phyloP scores from a whole-genome alignment of 2,797 vertebrate species.

The Liparis tanakae region DNA sequence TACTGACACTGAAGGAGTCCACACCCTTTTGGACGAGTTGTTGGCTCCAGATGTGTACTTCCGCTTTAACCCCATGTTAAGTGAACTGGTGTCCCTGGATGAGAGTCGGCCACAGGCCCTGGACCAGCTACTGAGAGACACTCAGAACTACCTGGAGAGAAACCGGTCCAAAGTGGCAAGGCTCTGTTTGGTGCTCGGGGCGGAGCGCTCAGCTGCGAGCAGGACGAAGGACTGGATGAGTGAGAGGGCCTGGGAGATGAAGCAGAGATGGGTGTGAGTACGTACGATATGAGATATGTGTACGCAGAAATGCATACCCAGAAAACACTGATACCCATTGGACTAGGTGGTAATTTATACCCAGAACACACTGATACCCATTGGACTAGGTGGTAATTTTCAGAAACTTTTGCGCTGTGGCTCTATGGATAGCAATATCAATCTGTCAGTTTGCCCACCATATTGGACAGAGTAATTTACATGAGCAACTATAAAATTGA shows the following conservation, averaged over 20 bases:
- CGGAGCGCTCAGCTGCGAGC: slow-evolving; percentile 66
- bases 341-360: neutral
- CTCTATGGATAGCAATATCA: neutral
- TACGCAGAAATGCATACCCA: neutral
- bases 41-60: slow-evolving; percentile 82
- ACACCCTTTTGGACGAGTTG: slow-evolving; percentile 82
- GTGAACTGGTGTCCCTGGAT: slow-evolving; percentile 76
- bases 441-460: neutral
- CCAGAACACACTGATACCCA: neutral
- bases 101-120: slow-evolving; percentile 76
- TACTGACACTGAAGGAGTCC: slow-evolving; percentile 85
- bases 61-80: slow-evolving; percentile 84
- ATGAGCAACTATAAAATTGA: neutral
- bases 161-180: slow-evolving; percentile 77
- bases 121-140: slow-evolving; percentile 77
- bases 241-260: slow-evolving; percentile 79
- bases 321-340: neutral
- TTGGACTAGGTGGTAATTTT: neutral
- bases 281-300: neutral
- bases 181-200: slow-evolving; percentile 75
- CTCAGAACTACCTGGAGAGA: slow-evolving; percentile 78
- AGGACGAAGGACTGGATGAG: slow-evolving; percentile 79
- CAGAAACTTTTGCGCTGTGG: neutral
- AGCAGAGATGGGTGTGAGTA: slow-evolving; percentile 73
- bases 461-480: neutral